These are phyloP conservation scores for Lydus trimaculatus DNA, from an alignment of 2,888 invertebrate genomes.

Conservation along the genomic window DNA sequence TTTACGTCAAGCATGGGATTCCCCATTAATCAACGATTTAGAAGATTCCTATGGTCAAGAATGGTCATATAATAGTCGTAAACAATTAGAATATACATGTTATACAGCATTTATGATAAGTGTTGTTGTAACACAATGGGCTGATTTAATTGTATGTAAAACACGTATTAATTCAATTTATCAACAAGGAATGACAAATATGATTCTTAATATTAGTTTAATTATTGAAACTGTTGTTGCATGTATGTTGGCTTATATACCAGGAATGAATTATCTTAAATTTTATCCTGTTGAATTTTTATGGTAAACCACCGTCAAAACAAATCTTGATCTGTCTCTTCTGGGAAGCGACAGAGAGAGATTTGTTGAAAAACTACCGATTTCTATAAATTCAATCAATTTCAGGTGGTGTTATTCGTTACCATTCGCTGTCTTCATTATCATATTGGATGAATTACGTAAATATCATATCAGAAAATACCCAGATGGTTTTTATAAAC, in stretches of 20 bases:
- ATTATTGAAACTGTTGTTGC: constrained; percentile 72
- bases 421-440: constrained; percentile 80
- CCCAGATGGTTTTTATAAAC: constrained; percentile 76
- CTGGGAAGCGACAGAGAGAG: too few relatives aligned
- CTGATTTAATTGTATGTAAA: constrained; percentile 82
- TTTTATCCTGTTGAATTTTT: constrained; percentile 73
- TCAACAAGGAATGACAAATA: constrained; percentile 79
- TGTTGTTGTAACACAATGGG: constrained; percentile 80
- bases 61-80: constrained; percentile 78
- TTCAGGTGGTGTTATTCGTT: constrained; percentile 64
- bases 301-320: constrained; percentile 60
- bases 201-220: constrained; percentile 69
- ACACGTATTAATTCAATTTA: constrained; percentile 77
- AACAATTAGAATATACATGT: constrained; percentile 77
- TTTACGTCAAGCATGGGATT: constrained; percentile 80
- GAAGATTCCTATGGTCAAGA: constrained; percentile 81
- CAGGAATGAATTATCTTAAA: constrained; percentile 68
- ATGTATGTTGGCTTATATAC: constrained; percentile 71
- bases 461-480: constrained; percentile 75
- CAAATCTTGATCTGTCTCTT: neutral
- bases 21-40: constrained; percentile 67
- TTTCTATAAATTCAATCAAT: constrained; percentile 16
- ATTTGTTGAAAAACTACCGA: neutral
- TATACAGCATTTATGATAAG: constrained; percentile 86
- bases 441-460: constrained; percentile 79